Conservation (phyloP, 2,113 vertebrate genomes). For the Ivindomyrus marchei region DNA sequence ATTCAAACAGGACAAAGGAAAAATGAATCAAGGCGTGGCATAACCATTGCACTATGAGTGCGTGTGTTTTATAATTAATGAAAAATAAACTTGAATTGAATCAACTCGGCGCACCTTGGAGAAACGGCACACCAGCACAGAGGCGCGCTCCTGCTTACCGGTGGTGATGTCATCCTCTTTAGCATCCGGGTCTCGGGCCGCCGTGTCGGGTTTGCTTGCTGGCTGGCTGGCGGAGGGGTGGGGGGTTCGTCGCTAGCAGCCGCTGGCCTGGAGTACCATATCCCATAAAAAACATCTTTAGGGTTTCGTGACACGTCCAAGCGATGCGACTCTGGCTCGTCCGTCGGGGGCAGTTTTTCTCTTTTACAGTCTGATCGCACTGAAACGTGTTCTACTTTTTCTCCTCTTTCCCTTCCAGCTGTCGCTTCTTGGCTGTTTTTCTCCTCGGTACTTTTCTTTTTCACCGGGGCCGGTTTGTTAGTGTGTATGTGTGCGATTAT, state of each 20-base stretch:
- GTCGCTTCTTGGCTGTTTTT: slow-evolving; percentile 28
- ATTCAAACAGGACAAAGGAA: background rate
- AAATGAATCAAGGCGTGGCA: background rate
- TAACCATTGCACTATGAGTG: background rate
- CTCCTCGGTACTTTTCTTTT: slow-evolving; percentile 21
- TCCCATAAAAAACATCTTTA: slow-evolving; percentile 26
- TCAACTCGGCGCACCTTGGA: background rate
- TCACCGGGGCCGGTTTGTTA: slow-evolving; percentile 21
- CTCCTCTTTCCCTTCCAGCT: slow-evolving; percentile 24
- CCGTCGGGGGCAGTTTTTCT: slow-evolving; percentile 51
- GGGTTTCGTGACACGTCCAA: slow-evolving; percentile 48
- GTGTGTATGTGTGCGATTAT: background rate
- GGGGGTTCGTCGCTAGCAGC: slow-evolving; percentile 52
- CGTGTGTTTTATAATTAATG: background rate
- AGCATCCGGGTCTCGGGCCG: slow-evolving; percentile 62
- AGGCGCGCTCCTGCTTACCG: slow-evolving; percentile 9
- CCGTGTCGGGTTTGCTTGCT: slow-evolving; percentile 10
- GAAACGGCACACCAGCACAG: background rate
- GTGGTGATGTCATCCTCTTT: slow-evolving; percentile 61
- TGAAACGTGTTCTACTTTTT: slow-evolving; percentile 42
- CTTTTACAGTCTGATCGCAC: slow-evolving; percentile 51
- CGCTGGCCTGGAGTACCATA: slow-evolving; percentile 35
- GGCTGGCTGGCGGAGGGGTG: slow-evolving; percentile 31
- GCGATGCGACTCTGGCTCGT: slow-evolving; percentile 54
- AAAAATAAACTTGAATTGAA: background rate